Percentiles rank a stretch among this genome's conserved stretches.
phyloP scores from a whole-genome alignment of 2,113 vertebrate genomes.

The Gasterosteus nipponicus region DNA sequence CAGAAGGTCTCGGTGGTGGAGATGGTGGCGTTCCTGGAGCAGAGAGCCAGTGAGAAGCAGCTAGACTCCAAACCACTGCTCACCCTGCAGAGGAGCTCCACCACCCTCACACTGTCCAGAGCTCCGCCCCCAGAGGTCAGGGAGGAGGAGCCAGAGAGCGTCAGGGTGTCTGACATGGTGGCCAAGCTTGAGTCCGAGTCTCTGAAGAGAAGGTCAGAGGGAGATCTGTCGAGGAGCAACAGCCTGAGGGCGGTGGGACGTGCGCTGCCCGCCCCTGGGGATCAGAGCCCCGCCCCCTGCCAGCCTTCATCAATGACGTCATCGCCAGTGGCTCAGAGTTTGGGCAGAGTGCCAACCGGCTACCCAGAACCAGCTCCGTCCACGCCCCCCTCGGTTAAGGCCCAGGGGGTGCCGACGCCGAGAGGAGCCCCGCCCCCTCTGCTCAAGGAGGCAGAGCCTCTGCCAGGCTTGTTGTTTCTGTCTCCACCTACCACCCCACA shows the following conservation, averaged over 20 bases:
- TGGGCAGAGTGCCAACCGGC: background rate
- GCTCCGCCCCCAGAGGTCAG: slow-evolving; percentile 5
- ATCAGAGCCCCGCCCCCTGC: slow-evolving; percentile 25
- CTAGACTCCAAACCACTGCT: slow-evolving; percentile 33
- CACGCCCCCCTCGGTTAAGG: slow-evolving; percentile 2
- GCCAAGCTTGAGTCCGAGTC: slow-evolving; percentile 93
- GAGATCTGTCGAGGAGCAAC: slow-evolving; percentile 85
- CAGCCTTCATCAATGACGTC: background rate
- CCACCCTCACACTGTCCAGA: slow-evolving; percentile 50
- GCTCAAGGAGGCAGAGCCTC: slow-evolving; percentile 76
- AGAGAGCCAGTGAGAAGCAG: slow-evolving; percentile 78
- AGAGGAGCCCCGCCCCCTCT: background rate
- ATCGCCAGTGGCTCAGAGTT: background rate
- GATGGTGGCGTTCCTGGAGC: slow-evolving; percentile 94
- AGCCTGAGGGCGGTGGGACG: slow-evolving; percentile 89
- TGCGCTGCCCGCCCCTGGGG: slow-evolving; percentile 80
- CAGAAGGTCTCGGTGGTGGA: slow-evolving; percentile 88
- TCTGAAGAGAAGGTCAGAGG: slow-evolving; percentile 76
- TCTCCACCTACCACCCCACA: slow-evolving; percentile 11
- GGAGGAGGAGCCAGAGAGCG: slow-evolving; percentile 80
- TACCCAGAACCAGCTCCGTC: background rate
- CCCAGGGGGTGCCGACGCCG: background rate
- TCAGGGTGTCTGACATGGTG: slow-evolving; percentile 93
- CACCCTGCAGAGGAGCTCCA: slow-evolving; percentile 54
- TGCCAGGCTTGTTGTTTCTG: slow-evolving; percentile 91